Base-by-base conservation (phyloP, 1,140 invertebrate species). In the Pachyrhynchus sulphureomaculatus region DNA sequence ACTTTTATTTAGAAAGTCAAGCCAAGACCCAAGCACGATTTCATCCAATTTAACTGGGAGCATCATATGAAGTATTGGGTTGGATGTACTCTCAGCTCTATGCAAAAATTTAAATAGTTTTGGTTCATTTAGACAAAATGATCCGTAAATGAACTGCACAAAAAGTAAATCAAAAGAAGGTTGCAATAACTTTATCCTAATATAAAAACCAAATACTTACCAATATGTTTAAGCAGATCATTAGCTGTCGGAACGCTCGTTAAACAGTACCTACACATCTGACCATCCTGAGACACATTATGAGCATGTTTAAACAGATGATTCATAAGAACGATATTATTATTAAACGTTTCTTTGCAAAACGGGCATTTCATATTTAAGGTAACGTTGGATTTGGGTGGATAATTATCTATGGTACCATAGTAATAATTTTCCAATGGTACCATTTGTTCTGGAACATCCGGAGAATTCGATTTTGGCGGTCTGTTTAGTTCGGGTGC, bases 301-400 rank as follows among this genome's bases (percentile, higher is more conserved):
- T 77, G 77, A 42, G 85, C 84, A 71, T 92, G 90, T 4, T 74
- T 77, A 41, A 86, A 84, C 57, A 91, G 73, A 73, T 92, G 90
- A 6, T 81, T 79, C 80, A 88, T 85, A 1, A 92, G 78, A 39
- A 83, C 79, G 1, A 82, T 81, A 79, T 87, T 83, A 48, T 84
- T 81, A 59, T 78, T 71, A 70, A 84, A 82, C 18, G 76, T 73
- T 62, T 81, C 63, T 75, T 70, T 72, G 45, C 70, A 72, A 26
- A 68, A 54, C 12, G 70, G 66, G 61, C 75, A 76, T 61, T 72
- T 71, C 57, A 75, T 56, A 65, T 71, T 63, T 12, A 70, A 56
- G 10, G 37, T 68, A 12, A 71, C 44, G 18, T 70, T 72, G 2
- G 52, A 45, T 37, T 56, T 68, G 8, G 62, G 52, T 1, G 60